Conservation (phyloP, 2,888 invertebrate species). For the Pseudeuparius sepicola region DNA sequence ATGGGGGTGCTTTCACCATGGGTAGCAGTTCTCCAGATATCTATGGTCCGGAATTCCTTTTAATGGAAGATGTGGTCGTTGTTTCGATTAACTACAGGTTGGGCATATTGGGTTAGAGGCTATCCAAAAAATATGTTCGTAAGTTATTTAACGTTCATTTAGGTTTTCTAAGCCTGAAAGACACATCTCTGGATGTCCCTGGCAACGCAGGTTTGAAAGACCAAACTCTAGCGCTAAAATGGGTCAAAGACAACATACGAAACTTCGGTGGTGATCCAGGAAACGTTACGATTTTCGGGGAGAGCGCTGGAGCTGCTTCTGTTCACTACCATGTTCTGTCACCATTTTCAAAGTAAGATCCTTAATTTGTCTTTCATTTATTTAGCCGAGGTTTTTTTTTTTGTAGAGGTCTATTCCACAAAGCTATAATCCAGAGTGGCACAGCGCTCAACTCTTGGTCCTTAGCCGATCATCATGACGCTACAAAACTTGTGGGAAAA, state of each 20-base stretch:
- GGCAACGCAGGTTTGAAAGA: slow-evolving; percentile 48
- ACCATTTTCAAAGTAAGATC: slow-evolving; percentile 34
- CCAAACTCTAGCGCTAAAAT: slow-evolving; percentile 42
- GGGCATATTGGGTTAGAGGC: slow-evolving; percentile 33
- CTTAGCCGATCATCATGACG: slow-evolving; percentile 22
- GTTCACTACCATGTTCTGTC: slow-evolving; percentile 43
- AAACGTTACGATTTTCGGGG: slow-evolving; percentile 46
- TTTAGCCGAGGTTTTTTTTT: background rate
- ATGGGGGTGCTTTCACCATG: slow-evolving; percentile 34
- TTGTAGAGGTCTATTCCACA: slow-evolving; percentile 32
- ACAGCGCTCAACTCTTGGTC: slow-evolving; percentile 29
- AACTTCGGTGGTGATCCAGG: slow-evolving; percentile 43
- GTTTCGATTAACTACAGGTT: slow-evolving; percentile 34
- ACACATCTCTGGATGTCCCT: slow-evolving; percentile 40
- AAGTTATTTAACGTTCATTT: no score
- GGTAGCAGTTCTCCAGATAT: slow-evolving; percentile 29
- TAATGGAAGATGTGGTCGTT: slow-evolving; percentile 32
- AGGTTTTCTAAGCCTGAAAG: slow-evolving; percentile 44
- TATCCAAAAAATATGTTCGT: no score
- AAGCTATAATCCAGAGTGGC: slow-evolving; percentile 33
- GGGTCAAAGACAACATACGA: slow-evolving; percentile 43
- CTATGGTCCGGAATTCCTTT: slow-evolving; percentile 34
- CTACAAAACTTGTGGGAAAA: slow-evolving; percentile 32
- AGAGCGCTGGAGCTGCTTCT: slow-evolving; percentile 44
- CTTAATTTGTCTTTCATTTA: background rate